Evolutionary conservation across 2,888 invertebrate species (phyloP).

Genomic region (Papilio gigon): DNA sequence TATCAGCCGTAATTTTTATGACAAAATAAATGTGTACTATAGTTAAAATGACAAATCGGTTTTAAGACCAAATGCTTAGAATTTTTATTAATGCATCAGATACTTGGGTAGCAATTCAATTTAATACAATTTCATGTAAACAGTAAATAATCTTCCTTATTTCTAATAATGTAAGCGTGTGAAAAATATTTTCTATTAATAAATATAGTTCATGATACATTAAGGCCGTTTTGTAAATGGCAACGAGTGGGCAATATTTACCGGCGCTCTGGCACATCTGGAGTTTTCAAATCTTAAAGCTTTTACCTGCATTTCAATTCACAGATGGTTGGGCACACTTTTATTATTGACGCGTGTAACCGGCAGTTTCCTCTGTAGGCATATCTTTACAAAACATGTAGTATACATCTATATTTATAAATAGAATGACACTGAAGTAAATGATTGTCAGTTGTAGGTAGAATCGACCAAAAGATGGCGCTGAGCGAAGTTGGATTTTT

Average conservation of each 20-base stretch:
- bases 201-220: constrained; percentile 1
- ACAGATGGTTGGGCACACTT: not conserved
- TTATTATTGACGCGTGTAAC: not conserved
- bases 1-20: not conserved
- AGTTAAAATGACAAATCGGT: too few species aligned
- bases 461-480: too few species aligned
- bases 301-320: constrained; percentile 9
- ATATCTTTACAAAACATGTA: not conserved
- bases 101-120: too few species aligned
- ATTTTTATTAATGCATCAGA: too few species aligned
- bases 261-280: constrained; percentile 4
- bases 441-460: too few species aligned
- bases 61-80: too few species aligned
- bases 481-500: too few species aligned
- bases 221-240: not conserved
- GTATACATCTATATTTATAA: too few species aligned
- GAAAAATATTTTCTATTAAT: not conserved
- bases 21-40: not conserved
- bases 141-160: too few species aligned
- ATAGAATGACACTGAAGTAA: too few species aligned
- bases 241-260: constrained; percentile 5
- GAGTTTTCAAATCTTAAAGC: constrained; percentile 6
- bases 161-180: not conserved
- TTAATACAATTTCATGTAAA: too few species aligned
- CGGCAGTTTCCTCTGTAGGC: not conserved